Evolutionary conservation across 2,888 invertebrate species (phyloP), one percentile per base, ranked within the genome.

Genomic region (Leptopilina myrica): DNA sequence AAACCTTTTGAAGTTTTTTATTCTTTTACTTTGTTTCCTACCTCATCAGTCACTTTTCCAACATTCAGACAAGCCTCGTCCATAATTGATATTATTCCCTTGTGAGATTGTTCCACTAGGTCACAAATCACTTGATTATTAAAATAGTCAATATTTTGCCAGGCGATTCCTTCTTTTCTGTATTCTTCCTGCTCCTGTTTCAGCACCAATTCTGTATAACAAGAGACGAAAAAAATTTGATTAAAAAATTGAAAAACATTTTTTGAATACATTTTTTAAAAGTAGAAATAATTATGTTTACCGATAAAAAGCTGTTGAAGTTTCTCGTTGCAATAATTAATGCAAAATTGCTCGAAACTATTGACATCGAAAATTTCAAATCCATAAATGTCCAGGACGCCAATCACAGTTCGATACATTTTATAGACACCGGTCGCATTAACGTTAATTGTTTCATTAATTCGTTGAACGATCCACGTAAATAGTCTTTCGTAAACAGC

Each of bases 161-260:
- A 99, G 86, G 96, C 96, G 89, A 99, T 99, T 76, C 99, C 99
- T 91, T 99, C 99, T 43, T 96, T 94, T 84, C 95, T 94, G 91
- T 99, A 99, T 90, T 99, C 99, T 90, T 99, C 99, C 89, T 99
- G 99, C 91, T 99, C 99, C 92, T 98, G 99, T 89, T 98, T 98
- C 82, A 99, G 92, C 49, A 99, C 99, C 92, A 99, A 93, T 92
- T 99, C 99, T 97, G 90, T 12, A 9, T 33, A 33, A 33, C 33
- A 43, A 43, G n/a, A 56, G n/a, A 73, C 9, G 2, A 20, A 62
- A 62, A 62, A 20, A 20, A 20, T 20, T 20, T 20, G 20, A 1
- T 20, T 7, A 8, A 62, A n/a, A 62, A 59, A n/a, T 8, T 4
- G 6, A 67, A n/a, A 84, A 33, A 33, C 4, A 33, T 33, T 33